Base-by-base conservation (phyloP, 2,113 vertebrate species). In the Corythaeola cristata region DNA sequence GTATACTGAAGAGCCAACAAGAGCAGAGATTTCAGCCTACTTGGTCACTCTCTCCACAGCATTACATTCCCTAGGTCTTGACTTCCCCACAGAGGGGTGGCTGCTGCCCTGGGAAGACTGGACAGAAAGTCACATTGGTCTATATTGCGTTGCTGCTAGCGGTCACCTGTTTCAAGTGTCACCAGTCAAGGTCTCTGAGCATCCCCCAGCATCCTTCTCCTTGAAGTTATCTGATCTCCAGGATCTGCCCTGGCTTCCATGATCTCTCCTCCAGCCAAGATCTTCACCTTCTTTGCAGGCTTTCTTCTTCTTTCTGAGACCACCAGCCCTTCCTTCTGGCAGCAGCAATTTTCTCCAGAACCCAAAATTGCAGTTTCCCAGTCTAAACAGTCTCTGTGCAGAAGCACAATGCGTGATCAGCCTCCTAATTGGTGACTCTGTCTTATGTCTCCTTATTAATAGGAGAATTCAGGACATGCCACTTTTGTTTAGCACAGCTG, bases 11-110 rank as follows among this genome's bases (percentile, higher is more conserved):
- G 19, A 79, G 39, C 24, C 7, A 12, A 8, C 0, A 3, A 73
- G 24, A 88, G 82, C 33, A 85, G 74, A 79, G 33, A 20, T 75
- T 85, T 91, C 35, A 22, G 12, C 16, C 14, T 41, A 9, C 20
- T 18, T 66, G 19, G 16, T 41, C 1, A 0, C 30, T 55, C 5
- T 85, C 4, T 59, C 35, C 0, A 0, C 35, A 41, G 26, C 1
- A 0, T 72, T 44, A 45, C 3, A 2, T 13, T 50, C 24, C 10
- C 20, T 67, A 13, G 33, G 44, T 44, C 56, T 75, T 75, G 62
- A 44, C 37, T 35, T 26, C 4, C 12, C 19, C n/a, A 14, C 10
- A 23, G 32, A 55, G 18, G 18, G 15, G 22, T 32, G 0, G 1
- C 44, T 76, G 72, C 26, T 10, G 4, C 33, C 15, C 28, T 45